Base-by-base conservation (phyloP, 2,888 invertebrate genomes). In the Drosophila subsilvestris region DNA sequence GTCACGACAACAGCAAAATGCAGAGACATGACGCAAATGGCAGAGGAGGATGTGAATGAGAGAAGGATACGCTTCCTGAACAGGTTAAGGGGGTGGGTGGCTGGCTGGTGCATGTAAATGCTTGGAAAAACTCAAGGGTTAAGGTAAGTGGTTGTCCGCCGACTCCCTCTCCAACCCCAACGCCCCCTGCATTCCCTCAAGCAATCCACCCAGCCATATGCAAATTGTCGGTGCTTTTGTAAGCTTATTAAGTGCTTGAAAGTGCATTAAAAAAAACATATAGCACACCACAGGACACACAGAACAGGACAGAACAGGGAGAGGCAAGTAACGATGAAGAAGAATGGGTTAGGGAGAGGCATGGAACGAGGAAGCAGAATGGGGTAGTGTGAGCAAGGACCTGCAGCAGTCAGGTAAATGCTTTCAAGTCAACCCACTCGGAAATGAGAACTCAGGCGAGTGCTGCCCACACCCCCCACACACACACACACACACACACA, bases 161-260 rank as follows among this genome's bases (percentile, higher is more conserved):
- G 58, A 56, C 47, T 61, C 22, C 20, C 20, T 22, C 57, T 2
- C 29, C 29, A 18, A 20, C 70, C 45, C 51, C n/a, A 10, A 8
- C 48, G 9, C 20, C 18, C 14, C 14, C 14, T 56, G 61, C 18
- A 17, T 12, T 29, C 22, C 48, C 32, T 32, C 32, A 32, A 32
- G 32, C 32, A 3, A 12, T 12, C 29, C 42, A 20, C 54, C 50
- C 49, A 29, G 27, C 14, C 60, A 55, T 56, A 88, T 69, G 86
- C 68, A 82, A 82, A 82, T 86, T 73, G 83, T 59, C 75, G 75
- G 84, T 66, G 83, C 75, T 73, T 75, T 86, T 76, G 77, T 55
- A 70, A 86, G 89, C 86, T 86, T 89, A 86, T 86, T 89, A 86
- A 88, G 80, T 76, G 74, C 85, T 81, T 54, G 69, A 78, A 78